Conservation (phyloP, 2,888 invertebrate species). For the Arge pagana region DNA sequence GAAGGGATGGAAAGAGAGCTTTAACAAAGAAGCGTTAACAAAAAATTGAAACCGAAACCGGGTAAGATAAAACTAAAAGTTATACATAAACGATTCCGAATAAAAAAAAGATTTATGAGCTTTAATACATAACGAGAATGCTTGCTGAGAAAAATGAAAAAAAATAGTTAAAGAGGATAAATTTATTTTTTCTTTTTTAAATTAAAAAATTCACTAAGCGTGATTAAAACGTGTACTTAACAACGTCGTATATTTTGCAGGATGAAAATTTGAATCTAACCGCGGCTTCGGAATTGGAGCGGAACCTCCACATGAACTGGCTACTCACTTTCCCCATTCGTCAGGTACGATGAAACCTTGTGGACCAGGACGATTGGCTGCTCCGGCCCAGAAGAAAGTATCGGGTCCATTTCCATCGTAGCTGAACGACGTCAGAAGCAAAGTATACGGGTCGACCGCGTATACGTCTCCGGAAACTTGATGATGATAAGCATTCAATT, state of each 20-base stretch:
- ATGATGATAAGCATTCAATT: slow-evolving; percentile 88
- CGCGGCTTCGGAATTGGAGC: background rate
- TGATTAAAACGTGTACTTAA: background rate
- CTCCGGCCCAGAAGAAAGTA: slow-evolving; percentile 94
- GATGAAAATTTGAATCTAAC: background rate
- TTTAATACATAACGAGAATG: no score
- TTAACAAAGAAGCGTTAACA: no score
- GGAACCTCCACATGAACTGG: no score
- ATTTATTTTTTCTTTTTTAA: no score
- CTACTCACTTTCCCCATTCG: slow-evolving; percentile 78
- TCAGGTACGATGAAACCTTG: slow-evolving; percentile 92
- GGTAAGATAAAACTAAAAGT: no score
- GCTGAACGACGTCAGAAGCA: slow-evolving; percentile 79
- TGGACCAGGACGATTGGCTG: slow-evolving; percentile 82
- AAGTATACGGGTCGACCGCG: slow-evolving; percentile 84
- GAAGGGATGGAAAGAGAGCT: no score
- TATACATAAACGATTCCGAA: no score
- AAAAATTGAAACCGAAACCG: no score
- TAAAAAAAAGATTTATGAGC: no score
- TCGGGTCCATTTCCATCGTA: slow-evolving; percentile 92
- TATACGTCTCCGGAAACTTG: slow-evolving; percentile 89
- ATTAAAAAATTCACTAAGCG: background rate
- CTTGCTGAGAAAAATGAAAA: no score
- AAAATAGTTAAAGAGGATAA: no score
- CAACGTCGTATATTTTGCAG: background rate